Conservation (phyloP, 2,888 invertebrate species). For the Petrolisthes manimaculis region DNA sequence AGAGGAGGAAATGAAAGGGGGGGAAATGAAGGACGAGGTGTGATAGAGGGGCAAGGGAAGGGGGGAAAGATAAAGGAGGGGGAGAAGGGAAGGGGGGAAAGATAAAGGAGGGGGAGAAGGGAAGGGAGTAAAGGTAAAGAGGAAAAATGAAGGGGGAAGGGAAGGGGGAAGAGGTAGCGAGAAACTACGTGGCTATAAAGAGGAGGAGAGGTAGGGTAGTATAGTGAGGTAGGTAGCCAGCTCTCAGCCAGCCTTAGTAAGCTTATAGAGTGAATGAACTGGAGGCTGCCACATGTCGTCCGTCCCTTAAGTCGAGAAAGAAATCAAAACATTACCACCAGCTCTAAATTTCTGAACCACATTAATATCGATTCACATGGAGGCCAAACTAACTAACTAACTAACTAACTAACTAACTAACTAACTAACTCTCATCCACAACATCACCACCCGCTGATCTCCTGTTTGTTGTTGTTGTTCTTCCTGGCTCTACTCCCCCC, state of each 20-base stretch:
- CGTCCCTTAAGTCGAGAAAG: no score
- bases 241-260: no score
- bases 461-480: background rate
- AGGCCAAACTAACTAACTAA: background rate
- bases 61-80: background rate
- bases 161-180: background rate
- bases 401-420: background rate
- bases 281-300: no score
- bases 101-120: background rate
- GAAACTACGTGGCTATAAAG: slow-evolving; percentile 17
- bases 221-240: slow-evolving; percentile 24
- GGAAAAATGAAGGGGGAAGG: slow-evolving; percentile 1
- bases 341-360: no score
- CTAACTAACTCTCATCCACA: background rate
- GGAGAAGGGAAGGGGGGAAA: background rate
- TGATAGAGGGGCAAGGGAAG: slow-evolving; percentile 1
- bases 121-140: background rate
- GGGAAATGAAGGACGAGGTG: background rate
- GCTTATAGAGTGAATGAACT: no score
- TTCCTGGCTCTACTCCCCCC: background rate
- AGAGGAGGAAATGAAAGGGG: background rate
- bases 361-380: no score
- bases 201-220: slow-evolving; percentile 28
- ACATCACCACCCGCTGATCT: background rate
- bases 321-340: no score